These are phyloP conservation scores for Choristoneura fumiferana DNA, from an alignment of 1,140 invertebrate genomes.

Conservation along the genomic window DNA sequence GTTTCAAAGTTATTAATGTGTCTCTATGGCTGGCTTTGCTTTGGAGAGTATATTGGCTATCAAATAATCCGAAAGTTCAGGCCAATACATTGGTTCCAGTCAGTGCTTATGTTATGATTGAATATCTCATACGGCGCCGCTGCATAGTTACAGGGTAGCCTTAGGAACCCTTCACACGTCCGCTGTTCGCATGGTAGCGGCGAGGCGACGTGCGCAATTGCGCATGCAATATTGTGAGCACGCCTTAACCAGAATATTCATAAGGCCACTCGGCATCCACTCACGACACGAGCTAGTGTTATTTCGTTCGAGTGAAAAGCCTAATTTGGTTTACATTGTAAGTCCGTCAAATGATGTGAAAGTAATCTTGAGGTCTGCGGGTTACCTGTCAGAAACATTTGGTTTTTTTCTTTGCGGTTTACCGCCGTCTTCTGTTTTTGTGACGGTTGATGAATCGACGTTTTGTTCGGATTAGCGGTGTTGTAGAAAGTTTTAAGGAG, in stretches of 20 bases:
- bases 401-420: conserved; percentile 31
- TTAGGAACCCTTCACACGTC: neutral
- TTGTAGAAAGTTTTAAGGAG: conserved; percentile 29
- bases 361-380: conserved; percentile 45
- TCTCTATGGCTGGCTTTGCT: no score
- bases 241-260: conserved; percentile 37
- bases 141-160: neutral
- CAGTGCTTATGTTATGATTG: no score
- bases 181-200: neutral
- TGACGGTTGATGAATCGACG: conserved; percentile 41
- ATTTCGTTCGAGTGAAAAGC: conserved; percentile 25
- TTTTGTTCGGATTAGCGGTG: conserved; percentile 26
- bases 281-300: conserved; percentile 17
- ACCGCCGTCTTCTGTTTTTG: conserved; percentile 32
- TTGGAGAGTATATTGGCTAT: no score
- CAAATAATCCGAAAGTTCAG: no score
- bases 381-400: conserved; percentile 51
- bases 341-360: conserved; percentile 37
- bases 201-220: neutral
- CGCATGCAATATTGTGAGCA: conserved; percentile 1
- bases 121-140: no score
- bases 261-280: conserved; percentile 22
- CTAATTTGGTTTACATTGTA: conserved; percentile 42
- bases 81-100: no score
- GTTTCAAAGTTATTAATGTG: no score